Percentiles rank a stretch among this genome's conserved stretches.
phyloP scores from a whole-genome alignment of 1,140 invertebrate genomes.

The Akabosia matsudoensis region DNA sequence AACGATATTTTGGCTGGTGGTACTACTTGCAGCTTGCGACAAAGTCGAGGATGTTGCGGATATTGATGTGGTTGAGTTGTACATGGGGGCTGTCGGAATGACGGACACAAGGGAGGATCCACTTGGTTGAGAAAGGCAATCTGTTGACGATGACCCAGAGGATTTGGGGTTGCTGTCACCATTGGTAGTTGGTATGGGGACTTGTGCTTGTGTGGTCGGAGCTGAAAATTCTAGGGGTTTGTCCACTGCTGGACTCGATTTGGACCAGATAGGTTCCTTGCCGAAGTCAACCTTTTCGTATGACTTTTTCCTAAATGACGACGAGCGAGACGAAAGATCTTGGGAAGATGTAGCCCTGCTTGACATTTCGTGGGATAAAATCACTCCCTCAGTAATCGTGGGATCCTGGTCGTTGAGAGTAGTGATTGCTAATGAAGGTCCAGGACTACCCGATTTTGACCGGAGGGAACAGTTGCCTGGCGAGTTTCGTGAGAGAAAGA shows the following conservation, averaged over 20 bases:
- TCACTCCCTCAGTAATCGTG: too few relatives aligned
- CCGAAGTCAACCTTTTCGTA: not conserved
- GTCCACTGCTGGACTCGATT: too few relatives aligned
- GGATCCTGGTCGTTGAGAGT: not conserved
- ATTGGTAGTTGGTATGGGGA: not conserved
- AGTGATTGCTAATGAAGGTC: not conserved
- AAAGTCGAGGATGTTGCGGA: not conserved
- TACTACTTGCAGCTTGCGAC: not conserved
- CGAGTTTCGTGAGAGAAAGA: not conserved
- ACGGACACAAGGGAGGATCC: too few relatives aligned
- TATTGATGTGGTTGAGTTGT: conserved; percentile 51
- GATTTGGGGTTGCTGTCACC: conserved; percentile 9
- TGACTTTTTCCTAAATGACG: not conserved
- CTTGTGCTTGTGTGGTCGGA: not conserved
- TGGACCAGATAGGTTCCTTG: not conserved
- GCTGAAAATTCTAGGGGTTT: too few relatives aligned
- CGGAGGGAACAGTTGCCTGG: not conserved
- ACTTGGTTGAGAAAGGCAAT: not conserved
- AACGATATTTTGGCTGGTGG: not conserved
- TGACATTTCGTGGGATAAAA: too few relatives aligned
- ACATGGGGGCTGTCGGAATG: conserved; percentile 48
- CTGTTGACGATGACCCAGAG: not conserved
- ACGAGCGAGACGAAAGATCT: not conserved
- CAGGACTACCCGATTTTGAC: not conserved
- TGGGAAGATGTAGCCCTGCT: not conserved